Evolutionary conservation across 2,113 vertebrate species (phyloP).

Genomic region (Circaetus cinerascens): DNA sequence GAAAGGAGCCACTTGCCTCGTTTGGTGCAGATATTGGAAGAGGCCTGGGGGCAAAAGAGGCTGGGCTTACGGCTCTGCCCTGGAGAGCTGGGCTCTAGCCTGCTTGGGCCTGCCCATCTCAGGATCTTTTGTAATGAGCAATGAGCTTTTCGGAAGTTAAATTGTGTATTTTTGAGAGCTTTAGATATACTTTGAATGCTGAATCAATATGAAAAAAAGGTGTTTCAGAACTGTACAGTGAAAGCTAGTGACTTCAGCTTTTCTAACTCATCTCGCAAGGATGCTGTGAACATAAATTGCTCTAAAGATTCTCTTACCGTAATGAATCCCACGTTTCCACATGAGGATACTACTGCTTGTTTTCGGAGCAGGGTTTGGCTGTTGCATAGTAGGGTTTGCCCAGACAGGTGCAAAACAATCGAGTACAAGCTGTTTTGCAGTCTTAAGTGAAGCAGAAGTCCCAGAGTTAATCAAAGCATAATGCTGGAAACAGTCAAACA

Average conservation of each 20-base stretch:
- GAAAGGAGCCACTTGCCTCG: fast-evolving
- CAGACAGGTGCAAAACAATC: background rate
- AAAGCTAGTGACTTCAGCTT: background rate
- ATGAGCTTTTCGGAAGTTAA: background rate
- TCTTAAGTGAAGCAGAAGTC: background rate
- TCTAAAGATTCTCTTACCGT: background rate
- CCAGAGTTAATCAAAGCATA: background rate
- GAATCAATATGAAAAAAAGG: background rate
- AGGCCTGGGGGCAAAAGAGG: background rate
- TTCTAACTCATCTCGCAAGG: background rate
- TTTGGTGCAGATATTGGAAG: fast-evolving
- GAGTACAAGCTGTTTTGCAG: background rate
- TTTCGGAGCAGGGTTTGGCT: background rate
- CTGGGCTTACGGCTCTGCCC: background rate
- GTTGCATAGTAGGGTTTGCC: background rate
- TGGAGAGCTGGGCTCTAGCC: background rate
- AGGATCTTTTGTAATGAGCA: background rate
- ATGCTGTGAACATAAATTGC: background rate
- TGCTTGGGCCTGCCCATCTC: background rate
- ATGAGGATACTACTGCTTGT: background rate
- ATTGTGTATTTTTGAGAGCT: background rate
- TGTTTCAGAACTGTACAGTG: background rate
- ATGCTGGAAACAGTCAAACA: background rate
- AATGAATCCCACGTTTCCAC: background rate
- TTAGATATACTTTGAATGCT: background rate